Base-by-base conservation (phyloP, 2,113 vertebrate species). In the Myodes glareolus region DNA sequence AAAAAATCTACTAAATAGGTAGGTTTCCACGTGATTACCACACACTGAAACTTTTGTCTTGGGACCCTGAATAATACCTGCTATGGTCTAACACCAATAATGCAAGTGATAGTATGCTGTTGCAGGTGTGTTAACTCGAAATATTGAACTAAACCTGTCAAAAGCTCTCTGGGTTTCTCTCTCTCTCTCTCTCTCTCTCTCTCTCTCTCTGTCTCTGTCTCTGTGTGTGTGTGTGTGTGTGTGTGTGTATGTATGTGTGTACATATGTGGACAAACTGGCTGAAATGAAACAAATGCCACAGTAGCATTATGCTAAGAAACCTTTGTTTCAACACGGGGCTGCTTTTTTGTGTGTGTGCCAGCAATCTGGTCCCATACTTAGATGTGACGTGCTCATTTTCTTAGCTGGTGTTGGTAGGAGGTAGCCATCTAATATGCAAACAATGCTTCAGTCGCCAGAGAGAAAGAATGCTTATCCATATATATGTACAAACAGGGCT, bases 401-500 rank as follows among this genome's bases (percentile, higher is more conserved):
- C 81, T 96, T 93, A 88, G 97, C 33, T 8, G 8, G 67, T 87
- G 61, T 68, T 39, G 95, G 89, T 97, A 98, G 97, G 96, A 97
- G 50, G 84, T 88, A 97, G 88, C 85, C 94, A 65, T 95, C 94
- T 94, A n/a, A 19, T 65, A 96, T 95, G 87, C 0, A 61, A 91
- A 85, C 96, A 96, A 91, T 87, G 93, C 82, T 55, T 8, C 95
- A 93, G 13, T 94, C 97, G 25, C 68, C 84, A 94, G 96, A 97
- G 94, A 91, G 96, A 96, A 97, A 98, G 98, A 98, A 97, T 98
- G 98, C 98, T 98, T 98, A 94, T 90, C 55, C 45, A 65, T 47
- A 72, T 88, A 68, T 82, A 67, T 97, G 95, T 92, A 58, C 77
- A 89, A 80, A 68, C 55, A 52, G 9, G 42, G 39, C 72, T 61